A percentile compares a stretch with the other conserved stretches of the same genome.
These are phyloP conservation scores for Lontra canadensis DNA, from an alignment of 2,113 vertebrate genomes.

Conservation along the genomic window DNA sequence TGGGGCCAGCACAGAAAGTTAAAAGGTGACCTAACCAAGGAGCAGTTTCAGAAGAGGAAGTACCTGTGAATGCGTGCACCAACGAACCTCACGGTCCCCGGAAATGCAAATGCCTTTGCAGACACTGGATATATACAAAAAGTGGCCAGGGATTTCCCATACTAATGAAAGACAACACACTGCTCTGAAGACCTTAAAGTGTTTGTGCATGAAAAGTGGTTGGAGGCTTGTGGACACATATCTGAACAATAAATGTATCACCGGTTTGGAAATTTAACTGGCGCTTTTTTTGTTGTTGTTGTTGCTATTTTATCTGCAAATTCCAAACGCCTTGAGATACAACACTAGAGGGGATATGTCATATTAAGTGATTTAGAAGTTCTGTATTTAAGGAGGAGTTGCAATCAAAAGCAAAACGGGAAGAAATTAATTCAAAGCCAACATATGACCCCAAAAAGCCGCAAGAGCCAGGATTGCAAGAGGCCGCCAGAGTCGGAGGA, in stretches of 20 bases:
- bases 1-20: not conserved
- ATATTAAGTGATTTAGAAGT: not conserved
- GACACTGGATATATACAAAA: not conserved
- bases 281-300: not conserved
- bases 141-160: not conserved
- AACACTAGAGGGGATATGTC: not conserved
- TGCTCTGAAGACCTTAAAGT: not conserved
- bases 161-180: not conserved
- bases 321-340: not conserved
- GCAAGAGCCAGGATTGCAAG: not conserved
- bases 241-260: not conserved
- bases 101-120: not conserved
- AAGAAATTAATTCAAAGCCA: not conserved
- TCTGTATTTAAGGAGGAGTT: not conserved
- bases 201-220: not conserved
- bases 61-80: accelerated
- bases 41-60: not conserved
- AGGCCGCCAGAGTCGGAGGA: not conserved
- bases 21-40: not conserved
- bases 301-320: not conserved
- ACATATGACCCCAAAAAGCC: not conserved
- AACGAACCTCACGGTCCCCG: not conserved
- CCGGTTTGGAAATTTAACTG: not conserved
- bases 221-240: not conserved
- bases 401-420: not conserved